These are phyloP conservation scores for Pseudoatta argentina DNA, from an alignment of 1,140 invertebrate species.

Conservation along the genomic window DNA sequence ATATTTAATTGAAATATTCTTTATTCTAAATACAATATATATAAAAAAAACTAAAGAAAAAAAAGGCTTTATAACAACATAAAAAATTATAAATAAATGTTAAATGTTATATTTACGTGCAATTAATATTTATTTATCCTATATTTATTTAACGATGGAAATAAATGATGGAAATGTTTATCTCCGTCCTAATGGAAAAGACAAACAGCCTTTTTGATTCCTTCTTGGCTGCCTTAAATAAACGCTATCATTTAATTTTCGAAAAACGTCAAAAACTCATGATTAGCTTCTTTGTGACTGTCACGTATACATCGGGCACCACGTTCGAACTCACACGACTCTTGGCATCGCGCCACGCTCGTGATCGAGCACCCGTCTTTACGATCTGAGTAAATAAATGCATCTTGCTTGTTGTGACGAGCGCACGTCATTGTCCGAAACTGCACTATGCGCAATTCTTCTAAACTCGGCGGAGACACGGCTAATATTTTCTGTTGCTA, in stretches of 20 bases:
- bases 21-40: neutral
- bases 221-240: neutral
- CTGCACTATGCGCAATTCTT: constrained; percentile 61
- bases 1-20: constrained; percentile 1
- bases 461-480: neutral
- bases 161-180: constrained; percentile 1
- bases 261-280: neutral
- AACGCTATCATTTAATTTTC: neutral
- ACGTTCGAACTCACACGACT: constrained; percentile 51
- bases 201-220: neutral
- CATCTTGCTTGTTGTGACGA: constrained; percentile 70
- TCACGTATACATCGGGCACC: constrained; percentile 34
- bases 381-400: constrained; percentile 63
- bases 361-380: constrained; percentile 63
- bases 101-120: neutral
- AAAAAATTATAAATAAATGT: neutral
- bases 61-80: neutral
- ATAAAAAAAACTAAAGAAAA: neutral
- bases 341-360: constrained; percentile 65
- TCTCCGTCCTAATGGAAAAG: neutral
- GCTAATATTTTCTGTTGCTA: constrained; percentile 32
- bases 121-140: neutral
- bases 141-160: neutral
- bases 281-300: constrained; percentile 34
- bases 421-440: constrained; percentile 62